phyloP scores from a whole-genome alignment of 2,888 invertebrate genomes.

The Keiferia lycopersicella region DNA sequence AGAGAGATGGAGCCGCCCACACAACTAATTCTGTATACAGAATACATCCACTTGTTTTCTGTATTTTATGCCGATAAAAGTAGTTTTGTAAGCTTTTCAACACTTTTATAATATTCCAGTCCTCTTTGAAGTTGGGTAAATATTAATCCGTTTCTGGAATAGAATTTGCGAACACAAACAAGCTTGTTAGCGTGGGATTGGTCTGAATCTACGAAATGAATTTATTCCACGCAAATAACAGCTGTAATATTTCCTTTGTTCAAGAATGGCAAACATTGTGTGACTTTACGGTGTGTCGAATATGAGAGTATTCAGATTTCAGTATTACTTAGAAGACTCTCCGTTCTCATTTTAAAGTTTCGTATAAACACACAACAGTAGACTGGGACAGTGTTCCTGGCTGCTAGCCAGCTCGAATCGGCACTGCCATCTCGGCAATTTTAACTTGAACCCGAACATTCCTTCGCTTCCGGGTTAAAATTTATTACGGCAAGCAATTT shows the following conservation, averaged over 20 bases:
- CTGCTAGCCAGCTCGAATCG: constrained; percentile 47
- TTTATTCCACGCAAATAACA: neutral
- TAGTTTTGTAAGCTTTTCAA: too few species aligned
- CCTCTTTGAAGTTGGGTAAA: neutral
- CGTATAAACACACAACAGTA: constrained; percentile 34
- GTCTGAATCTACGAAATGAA: neutral
- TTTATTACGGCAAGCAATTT: constrained; percentile 4
- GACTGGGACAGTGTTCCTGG: constrained; percentile 47
- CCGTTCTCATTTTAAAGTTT: constrained; percentile 33
- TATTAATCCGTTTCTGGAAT: neutral
- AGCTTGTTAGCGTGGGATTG: constrained; percentile 15
- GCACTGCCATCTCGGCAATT: constrained; percentile 33
- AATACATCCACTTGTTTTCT: too few species aligned
- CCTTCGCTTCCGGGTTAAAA: constrained; percentile 11
- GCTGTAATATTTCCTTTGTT: constrained; percentile 5
- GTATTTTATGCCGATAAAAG: too few species aligned
- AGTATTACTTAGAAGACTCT: constrained; percentile 16
- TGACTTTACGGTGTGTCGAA: neutral
- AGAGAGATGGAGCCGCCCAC: too few species aligned
- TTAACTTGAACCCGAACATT: constrained; percentile 20
- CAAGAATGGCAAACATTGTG: neutral
- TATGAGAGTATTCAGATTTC: constrained; percentile 5
- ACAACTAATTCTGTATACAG: too few species aligned
- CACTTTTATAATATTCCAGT: too few species aligned
- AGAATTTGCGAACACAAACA: neutral